phyloP scores from a whole-genome alignment of 1,140 invertebrate species.

The Drosophila varians region DNA sequence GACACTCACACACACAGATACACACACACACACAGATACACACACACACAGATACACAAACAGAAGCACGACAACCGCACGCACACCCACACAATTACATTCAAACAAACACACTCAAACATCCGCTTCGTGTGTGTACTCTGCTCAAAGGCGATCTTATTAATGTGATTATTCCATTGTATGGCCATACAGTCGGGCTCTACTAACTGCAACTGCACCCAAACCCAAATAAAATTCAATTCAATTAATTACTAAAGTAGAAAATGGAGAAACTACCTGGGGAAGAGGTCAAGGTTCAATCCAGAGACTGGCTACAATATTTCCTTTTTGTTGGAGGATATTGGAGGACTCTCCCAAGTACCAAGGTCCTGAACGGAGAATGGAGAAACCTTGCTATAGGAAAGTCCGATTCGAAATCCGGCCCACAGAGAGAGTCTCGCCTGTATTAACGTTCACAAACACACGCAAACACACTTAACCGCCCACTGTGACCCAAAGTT shows the following conservation, averaged over 20 bases:
- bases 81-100: background rate
- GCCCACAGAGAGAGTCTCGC: conserved; percentile 9
- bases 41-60: too few relatives aligned
- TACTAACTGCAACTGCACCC: conserved; percentile 52
- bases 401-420: too few relatives aligned
- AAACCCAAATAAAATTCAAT: background rate
- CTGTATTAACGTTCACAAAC: conserved; percentile 27
- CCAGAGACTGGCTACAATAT: too few relatives aligned
- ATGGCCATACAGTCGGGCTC: conserved; percentile 33
- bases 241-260: background rate
- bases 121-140: conserved; percentile 47
- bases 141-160: conserved; percentile 68
- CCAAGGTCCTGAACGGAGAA: too few relatives aligned
- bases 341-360: too few relatives aligned
- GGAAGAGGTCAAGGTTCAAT: too few relatives aligned
- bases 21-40: background rate
- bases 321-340: too few relatives aligned
- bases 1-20: conserved; percentile 34
- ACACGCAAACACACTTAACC: conserved; percentile 19
- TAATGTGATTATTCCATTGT: conserved; percentile 73
- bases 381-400: too few relatives aligned
- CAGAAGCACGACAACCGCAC: background rate
- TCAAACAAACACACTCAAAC: conserved; percentile 2
- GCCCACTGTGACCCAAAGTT: conserved; percentile 46
- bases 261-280: too few relatives aligned